Conservation (phyloP, 2,888 invertebrate species). For the Malacosoma neustria region DNA sequence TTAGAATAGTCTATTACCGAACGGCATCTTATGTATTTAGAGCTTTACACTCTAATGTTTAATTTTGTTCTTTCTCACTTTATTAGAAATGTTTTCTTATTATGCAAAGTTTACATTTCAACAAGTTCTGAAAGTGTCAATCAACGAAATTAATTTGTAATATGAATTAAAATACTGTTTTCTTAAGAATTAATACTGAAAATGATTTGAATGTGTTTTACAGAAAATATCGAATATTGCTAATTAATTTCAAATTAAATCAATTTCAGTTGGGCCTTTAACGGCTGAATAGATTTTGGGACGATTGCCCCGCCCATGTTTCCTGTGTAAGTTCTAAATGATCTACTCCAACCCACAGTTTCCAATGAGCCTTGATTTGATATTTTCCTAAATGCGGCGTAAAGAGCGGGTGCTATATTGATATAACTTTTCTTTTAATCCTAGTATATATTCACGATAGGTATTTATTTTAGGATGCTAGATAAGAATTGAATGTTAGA, state of each 20-base stretch:
- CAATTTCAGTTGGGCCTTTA: neutral
- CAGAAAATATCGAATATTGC: neutral
- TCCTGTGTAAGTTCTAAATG: too few species aligned
- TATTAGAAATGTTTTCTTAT: neutral
- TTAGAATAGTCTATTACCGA: neutral
- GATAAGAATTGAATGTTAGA: too few species aligned
- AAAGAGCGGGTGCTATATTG: too few species aligned
- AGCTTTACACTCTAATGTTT: neutral
- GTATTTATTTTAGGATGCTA: too few species aligned
- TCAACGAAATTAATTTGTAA: neutral
- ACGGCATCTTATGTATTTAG: neutral
- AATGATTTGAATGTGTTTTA: too few species aligned
- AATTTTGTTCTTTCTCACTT: neutral
- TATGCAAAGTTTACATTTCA: neutral
- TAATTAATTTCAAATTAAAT: slow-evolving; percentile 1
- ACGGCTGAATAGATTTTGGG: neutral
- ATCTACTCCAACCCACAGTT: too few species aligned
- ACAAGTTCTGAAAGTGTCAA: neutral
- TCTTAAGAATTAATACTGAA: neutral
- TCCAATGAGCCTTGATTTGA: too few species aligned
- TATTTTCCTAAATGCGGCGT: too few species aligned
- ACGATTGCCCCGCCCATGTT: neutral
- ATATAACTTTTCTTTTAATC: too few species aligned
- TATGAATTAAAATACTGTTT: neutral
- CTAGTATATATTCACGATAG: too few species aligned